A percentile compares a stretch with the other conserved stretches of the same genome.
Evolutionary conservation across 2,113 vertebrate genomes (phyloP).

Genomic region (Tragelaphus strepsiceros): DNA sequence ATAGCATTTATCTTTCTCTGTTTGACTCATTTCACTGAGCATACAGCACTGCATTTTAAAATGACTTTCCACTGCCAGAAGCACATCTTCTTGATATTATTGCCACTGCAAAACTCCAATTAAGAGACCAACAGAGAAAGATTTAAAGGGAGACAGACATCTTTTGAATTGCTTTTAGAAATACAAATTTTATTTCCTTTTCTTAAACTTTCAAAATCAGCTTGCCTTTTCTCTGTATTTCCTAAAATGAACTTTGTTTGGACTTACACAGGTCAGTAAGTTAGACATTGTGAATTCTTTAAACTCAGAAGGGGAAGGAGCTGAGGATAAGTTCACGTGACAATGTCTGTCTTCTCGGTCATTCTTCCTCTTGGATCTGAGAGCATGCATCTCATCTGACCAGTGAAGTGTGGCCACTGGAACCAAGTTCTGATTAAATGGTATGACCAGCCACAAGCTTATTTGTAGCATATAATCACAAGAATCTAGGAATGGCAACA

Average conservation of each 20-base stretch:
- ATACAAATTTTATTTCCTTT: not conserved
- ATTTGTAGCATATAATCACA: not conserved
- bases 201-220: constrained; percentile 19
- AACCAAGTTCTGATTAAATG: not conserved
- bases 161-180: constrained; percentile 11
- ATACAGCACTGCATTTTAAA: not conserved
- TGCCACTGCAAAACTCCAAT: not conserved
- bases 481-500: not conserved
- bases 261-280: not conserved
- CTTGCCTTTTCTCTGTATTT: not conserved
- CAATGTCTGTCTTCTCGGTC: fast-evolving
- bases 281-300: not conserved
- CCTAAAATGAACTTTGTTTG: not conserved
- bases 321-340: not conserved
- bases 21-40: not conserved
- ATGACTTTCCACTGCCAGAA: constrained; percentile 6
- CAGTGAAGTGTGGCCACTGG: not conserved
- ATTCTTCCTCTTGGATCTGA: not conserved
- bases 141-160: not conserved
- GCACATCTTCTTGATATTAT: not conserved
- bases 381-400: not conserved
- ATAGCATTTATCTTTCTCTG: not conserved
- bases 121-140: not conserved
- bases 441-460: not conserved
- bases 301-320: not conserved